Evolutionary conservation across 1,140 invertebrate species (phyloP), one percentile per base, ranked within the genome.

Genomic region (Saccostrea echinata): DNA sequence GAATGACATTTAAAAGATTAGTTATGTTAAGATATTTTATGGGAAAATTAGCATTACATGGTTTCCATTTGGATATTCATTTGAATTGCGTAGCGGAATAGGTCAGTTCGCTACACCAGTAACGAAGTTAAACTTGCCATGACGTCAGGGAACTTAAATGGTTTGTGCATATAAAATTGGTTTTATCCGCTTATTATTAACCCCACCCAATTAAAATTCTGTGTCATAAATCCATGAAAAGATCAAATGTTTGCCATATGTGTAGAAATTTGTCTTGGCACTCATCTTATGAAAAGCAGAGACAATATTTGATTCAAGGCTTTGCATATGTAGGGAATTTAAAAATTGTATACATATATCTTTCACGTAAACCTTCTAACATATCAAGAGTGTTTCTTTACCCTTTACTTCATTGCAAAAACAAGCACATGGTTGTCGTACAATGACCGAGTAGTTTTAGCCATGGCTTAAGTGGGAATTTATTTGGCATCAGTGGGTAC

Each of bases 271-370:
- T 76, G 27, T 30, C 68, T 76, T 76, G 68, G 68, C 27, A 76
- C 68, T 33, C 68, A 76, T 33, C 30, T 76, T 8, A 76, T 76
- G 30, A 76, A 76, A 76, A 76, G 68, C 13, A 76, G 68, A 76
- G 68, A 76, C 68, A 76, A 76, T 76, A 76, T 76, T 76, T 76
- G 68, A 76, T 76, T 33, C 68, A 16, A 30, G 68, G 68, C 68
- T 76, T 76, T 76, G 68, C 68, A 76, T 76, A 30, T 33, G 68
- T 76, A 33, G 27, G 68, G 68, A 76, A 76, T 76, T 71, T 30
- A 21, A 76, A 71, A 30, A 76, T 18, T 30, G 68, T 76, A 76
- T 76, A 76, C 68, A 24, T 57, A 61, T 33, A 76, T 9, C 68
- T 76, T 30, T 76, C 68, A 33, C 27, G 68, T 30, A 76, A 76